Evolutionary conservation across 2,797 vertebrate genomes (phyloP).

Genomic region (Sebastes taczanowskii): DNA sequence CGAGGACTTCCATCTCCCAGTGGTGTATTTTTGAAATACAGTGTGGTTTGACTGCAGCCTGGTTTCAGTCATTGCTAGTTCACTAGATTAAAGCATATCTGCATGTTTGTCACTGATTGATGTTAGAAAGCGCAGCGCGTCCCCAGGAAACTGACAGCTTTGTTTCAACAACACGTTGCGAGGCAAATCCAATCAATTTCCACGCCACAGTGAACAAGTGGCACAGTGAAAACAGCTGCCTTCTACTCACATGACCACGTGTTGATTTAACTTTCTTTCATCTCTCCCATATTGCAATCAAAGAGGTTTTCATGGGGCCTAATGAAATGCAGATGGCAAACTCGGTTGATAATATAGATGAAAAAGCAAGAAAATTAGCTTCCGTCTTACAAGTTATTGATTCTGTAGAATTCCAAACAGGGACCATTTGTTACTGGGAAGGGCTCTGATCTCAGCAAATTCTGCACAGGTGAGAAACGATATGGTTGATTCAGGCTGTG

Average conservation of each 20-base stretch:
- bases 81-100: slow-evolving; percentile 16
- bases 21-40: neutral
- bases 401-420: slow-evolving; percentile 1
- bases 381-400: slow-evolving; percentile 40
- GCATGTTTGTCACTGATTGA: slow-evolving; percentile 18
- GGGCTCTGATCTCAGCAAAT: slow-evolving; percentile 41
- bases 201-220: neutral
- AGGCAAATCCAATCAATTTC: slow-evolving; percentile 47
- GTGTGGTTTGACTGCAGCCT: neutral
- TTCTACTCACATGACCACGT: slow-evolving; percentile 23
- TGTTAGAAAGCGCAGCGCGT: neutral
- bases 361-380: slow-evolving; percentile 45
- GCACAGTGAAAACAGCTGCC: slow-evolving; percentile 19
- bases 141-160: slow-evolving; percentile 21
- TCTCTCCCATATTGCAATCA: slow-evolving; percentile 35
- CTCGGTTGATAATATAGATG: slow-evolving; percentile 36
- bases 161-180: slow-evolving; percentile 19
- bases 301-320: slow-evolving; percentile 13
- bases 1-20: neutral
- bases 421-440: slow-evolving; percentile 29
- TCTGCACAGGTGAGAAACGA: slow-evolving; percentile 24
- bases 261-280: slow-evolving; percentile 40
- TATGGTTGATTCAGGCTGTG: slow-evolving; percentile 11
- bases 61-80: neutral
- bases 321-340: slow-evolving; percentile 60